phyloP scores from a whole-genome alignment of 2,888 invertebrate species.

The Erebia epiphron region DNA sequence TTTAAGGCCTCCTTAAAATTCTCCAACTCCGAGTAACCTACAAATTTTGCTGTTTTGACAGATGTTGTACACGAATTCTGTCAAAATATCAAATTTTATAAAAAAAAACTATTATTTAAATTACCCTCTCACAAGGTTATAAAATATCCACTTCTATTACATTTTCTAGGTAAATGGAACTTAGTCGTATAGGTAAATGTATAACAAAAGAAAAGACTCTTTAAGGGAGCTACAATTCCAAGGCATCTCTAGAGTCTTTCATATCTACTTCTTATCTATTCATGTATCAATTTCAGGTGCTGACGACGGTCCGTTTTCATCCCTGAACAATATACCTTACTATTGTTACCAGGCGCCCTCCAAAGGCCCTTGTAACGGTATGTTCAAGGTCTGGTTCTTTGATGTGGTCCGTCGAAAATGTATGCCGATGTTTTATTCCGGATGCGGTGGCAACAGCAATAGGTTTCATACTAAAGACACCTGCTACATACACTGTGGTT shows the following conservation, averaged over 20 bases:
- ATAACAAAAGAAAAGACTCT: background rate
- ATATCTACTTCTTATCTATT: slow-evolving; percentile 9
- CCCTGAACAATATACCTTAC: slow-evolving; percentile 67
- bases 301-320: slow-evolving; percentile 66
- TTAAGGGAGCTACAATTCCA: background rate
- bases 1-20: too few species aligned
- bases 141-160: too few species aligned
- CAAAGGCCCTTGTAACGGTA: slow-evolving; percentile 62
- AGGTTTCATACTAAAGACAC: slow-evolving; percentile 53
- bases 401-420: slow-evolving; percentile 67
- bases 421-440: slow-evolving; percentile 72
- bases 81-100: too few species aligned
- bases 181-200: background rate
- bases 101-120: too few species aligned
- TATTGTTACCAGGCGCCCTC: slow-evolving; percentile 70
- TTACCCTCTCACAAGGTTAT: too few species aligned
- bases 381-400: slow-evolving; percentile 64
- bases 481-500: slow-evolving; percentile 60
- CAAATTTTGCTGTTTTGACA: too few species aligned
- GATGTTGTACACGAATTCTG: too few species aligned
- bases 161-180: too few species aligned
- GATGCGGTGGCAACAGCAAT: slow-evolving; percentile 76
- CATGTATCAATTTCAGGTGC: slow-evolving; percentile 58
- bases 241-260: background rate
- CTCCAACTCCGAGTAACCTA: too few species aligned